phyloP scores from a whole-genome alignment of 2,888 invertebrate species.

The Aspidiotus destructor region DNA sequence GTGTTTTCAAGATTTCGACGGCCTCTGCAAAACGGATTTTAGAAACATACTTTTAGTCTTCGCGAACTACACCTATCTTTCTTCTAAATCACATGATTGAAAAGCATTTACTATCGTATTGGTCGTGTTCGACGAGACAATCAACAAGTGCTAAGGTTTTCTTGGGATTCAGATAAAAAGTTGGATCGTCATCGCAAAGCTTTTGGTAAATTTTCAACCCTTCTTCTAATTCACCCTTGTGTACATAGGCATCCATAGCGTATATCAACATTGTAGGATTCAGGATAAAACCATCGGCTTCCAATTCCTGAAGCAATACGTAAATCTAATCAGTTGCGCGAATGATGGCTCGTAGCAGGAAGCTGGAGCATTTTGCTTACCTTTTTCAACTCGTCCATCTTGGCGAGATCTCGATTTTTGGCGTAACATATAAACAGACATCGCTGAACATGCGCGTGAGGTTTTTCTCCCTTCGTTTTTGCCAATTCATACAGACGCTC shows the following conservation, averaged over 20 bases:
- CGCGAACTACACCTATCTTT: too few relatives aligned
- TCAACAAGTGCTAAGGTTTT: too few relatives aligned
- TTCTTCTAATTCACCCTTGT: neutral
- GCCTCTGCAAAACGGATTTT: conserved; percentile 38
- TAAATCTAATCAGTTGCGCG: too few relatives aligned
- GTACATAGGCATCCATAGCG: neutral
- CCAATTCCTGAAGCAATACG: neutral
- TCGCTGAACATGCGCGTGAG: neutral
- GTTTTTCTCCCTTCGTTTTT: neutral
- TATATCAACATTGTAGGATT: neutral
- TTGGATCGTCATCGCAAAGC: too few relatives aligned
- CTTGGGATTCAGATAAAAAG: too few relatives aligned
- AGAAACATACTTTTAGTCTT: neutral
- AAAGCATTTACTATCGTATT: too few relatives aligned
- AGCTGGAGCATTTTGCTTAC: neutral
- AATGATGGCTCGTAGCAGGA: too few relatives aligned
- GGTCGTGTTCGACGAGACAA: too few relatives aligned
- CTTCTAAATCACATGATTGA: too few relatives aligned
- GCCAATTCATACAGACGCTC: neutral
- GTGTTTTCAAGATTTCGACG: conserved; percentile 39
- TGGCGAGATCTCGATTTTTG: neutral
- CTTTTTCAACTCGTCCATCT: neutral
- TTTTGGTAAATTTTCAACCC: neutral
- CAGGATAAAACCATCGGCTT: neutral
- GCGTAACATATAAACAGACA: neutral